Conservation (phyloP, 2,888 invertebrate species). For the Cataglyphis livida region DNA sequence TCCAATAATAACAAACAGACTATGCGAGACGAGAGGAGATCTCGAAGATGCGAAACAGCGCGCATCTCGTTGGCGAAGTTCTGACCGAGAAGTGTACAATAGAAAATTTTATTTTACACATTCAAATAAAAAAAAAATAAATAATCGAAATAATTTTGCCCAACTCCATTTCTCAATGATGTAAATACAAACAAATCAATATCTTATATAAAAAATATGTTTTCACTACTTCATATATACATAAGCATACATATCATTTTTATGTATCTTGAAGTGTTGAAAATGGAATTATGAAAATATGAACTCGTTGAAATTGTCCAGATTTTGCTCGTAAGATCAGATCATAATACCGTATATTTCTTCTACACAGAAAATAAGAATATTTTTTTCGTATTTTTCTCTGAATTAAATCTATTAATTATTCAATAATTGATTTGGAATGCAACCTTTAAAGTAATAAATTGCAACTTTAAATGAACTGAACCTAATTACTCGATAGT, state of each 20-base stretch:
- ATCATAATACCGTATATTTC: not conserved
- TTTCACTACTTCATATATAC: not conserved
- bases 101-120: slow-evolving; percentile 28
- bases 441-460: not conserved
- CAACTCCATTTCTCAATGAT: not conserved
- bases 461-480: not conserved
- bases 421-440: not conserved
- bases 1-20: slow-evolving; percentile 80
- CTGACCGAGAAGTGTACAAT: slow-evolving; percentile 29
- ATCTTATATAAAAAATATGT: not conserved
- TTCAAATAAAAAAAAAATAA: slow-evolving; percentile 5
- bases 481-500: not conserved
- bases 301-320: not conserved
- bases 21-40: slow-evolving; percentile 63
- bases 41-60: slow-evolving; percentile 59
- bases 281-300: not conserved
- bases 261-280: not conserved
- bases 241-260: not conserved
- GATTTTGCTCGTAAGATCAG: not conserved
- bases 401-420: not conserved
- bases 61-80: slow-evolving; percentile 62
- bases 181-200: not conserved
- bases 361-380: not conserved
- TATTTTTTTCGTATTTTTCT: slow-evolving; percentile 10
- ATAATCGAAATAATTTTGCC: not conserved